phyloP scores from a whole-genome alignment of 2,888 invertebrate genomes.

The Andrena praecox region DNA sequence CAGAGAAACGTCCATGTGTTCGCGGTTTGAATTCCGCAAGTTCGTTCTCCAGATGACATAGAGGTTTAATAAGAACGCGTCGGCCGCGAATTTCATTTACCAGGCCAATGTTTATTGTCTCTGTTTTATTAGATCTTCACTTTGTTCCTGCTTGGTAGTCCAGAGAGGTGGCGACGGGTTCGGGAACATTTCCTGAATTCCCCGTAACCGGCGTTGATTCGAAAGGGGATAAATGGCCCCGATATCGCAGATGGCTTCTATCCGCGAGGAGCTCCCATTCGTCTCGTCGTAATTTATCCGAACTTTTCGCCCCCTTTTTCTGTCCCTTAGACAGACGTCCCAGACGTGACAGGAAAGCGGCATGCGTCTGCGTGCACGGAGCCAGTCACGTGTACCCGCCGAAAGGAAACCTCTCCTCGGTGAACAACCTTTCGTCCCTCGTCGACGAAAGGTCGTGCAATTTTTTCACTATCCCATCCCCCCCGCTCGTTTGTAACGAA shows the following conservation, averaged over 20 bases:
- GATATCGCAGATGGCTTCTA: conserved; percentile 53
- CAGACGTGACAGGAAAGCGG: conserved; percentile 75
- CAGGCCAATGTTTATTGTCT: conserved; percentile 54
- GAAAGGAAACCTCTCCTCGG: conserved; percentile 60
- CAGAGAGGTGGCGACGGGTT: background rate
- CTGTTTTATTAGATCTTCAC: conserved; percentile 24
- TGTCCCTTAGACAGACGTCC: conserved; percentile 65
- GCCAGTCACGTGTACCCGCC: conserved; percentile 54
- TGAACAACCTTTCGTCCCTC: conserved; percentile 67
- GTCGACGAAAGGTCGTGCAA: conserved; percentile 56
- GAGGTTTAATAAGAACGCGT: conserved; percentile 56
- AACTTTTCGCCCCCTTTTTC: conserved; percentile 63
- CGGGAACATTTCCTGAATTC: background rate
- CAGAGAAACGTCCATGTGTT: background rate
- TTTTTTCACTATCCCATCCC: conserved; percentile 33
- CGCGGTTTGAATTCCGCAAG: background rate
- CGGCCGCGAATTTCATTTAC: conserved; percentile 53
- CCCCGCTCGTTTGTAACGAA: conserved; percentile 41
- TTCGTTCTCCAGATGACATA: conserved; percentile 8
- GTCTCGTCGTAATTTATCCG: conserved; percentile 69
- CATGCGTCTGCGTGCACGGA: conserved; percentile 51
- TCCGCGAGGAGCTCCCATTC: conserved; percentile 49
- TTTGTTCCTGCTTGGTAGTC: background rate
- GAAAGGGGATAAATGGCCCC: conserved; percentile 32
- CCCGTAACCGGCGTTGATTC: background rate